Conservation (phyloP, 2,797 vertebrate species). For the Stomatorhinus walkeri region DNA sequence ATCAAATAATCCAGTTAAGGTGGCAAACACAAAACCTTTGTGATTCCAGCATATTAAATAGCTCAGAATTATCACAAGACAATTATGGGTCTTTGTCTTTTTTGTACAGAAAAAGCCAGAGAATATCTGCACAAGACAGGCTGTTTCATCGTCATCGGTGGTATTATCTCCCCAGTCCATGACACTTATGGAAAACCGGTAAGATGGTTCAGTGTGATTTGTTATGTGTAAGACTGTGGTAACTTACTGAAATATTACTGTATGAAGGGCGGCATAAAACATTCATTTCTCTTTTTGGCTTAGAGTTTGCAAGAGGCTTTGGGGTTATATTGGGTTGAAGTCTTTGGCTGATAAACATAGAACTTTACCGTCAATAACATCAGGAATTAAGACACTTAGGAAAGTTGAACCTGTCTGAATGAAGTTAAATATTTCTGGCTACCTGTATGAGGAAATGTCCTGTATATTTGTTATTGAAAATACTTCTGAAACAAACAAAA, state of each 20-base stretch:
- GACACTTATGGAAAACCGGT: constrained; percentile 96
- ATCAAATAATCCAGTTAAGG: neutral
- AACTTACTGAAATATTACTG: neutral
- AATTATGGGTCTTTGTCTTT: constrained; percentile 4
- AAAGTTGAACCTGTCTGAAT: neutral
- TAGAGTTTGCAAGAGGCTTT: neutral
- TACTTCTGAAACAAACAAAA: neutral
- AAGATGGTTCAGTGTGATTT: constrained; percentile 33
- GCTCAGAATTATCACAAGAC: neutral
- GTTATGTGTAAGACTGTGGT: neutral
- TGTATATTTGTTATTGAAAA: neutral
- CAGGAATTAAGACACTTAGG: neutral
- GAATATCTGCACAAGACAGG: constrained; percentile 91
- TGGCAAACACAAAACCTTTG: neutral
- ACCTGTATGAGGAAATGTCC: neutral
- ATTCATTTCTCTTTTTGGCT: neutral
- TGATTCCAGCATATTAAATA: neutral
- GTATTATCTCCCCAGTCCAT: constrained; percentile 93
- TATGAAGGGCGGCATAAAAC: neutral
- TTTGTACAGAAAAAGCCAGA: constrained; percentile 80
- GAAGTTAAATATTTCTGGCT: neutral
- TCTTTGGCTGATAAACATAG: neutral
- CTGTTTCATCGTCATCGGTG: constrained; percentile 93
- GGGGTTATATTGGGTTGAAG: neutral
- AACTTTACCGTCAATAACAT: neutral